Base-by-base conservation (phyloP, 2,797 vertebrate genomes). In the Oreonectes daqikongensis region DNA sequence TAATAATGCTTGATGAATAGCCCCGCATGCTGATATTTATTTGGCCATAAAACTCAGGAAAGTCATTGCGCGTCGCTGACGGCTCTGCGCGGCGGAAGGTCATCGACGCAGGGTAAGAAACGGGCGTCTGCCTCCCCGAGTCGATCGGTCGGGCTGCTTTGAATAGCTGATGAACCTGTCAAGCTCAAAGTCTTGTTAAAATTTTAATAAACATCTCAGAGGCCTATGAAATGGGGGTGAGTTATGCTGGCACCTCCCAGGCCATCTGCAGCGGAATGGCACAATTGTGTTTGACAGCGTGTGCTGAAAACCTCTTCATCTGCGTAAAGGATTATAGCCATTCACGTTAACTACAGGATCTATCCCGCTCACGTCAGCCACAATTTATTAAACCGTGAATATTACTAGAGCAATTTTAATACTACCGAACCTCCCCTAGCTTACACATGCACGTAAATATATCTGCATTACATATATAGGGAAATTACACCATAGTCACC, bases 171-270 rank as follows among this genome's bases (percentile, higher is more conserved):
- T 91, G 92, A 95, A 92, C 90, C 91, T 86, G 81, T 88, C 90
- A 90, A 87, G 89, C 88, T 87, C 78, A 86, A 88, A 89, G 82
- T 84, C 90, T 86, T 90, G 92, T 96, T 90, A 90, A 93, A 94
- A 95, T 93, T 91, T 89, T 93, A 94, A 95, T 95, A 95, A 93
- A 92, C 88, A 93, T 86, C 87, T 90, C 83, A 84, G 87, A 90
- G 90, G 89, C 92, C 90, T 89, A 91, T 92, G 88, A 93, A 91
- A 90, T 91, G 86, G 86, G 89, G 91, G 91, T 93, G 92, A 94
- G 95, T 91, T 92, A 92, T 91, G 92, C 92, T 83, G 89, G 71
- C 87, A 89, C 84, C 87, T 90, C 88, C 88, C 79, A 46, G 82
- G 85, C 85, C 90, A 72, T 84, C 86, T 89, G 90, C 88, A 78